These are phyloP conservation scores for Drosophila erecta DNA, from an alignment of 1,140 invertebrate species.

Conservation along the genomic window DNA sequence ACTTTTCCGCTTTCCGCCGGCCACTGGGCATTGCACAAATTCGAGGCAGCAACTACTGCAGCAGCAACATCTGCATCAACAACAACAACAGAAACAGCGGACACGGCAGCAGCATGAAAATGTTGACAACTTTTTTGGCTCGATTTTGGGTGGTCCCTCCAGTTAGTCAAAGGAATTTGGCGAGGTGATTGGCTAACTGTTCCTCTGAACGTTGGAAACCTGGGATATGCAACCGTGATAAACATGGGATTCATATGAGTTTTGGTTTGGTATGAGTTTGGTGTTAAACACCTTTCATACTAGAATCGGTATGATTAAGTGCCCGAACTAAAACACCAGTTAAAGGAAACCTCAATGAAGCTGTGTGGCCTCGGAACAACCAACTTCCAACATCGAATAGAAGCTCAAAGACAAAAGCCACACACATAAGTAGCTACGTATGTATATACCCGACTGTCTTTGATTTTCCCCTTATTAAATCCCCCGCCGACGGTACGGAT, in stretches of 20 bases:
- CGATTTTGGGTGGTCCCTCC: slow-evolving; percentile 37
- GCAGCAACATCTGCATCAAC: slow-evolving; percentile 10
- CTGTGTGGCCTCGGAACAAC: background rate
- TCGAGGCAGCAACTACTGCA: slow-evolving; percentile 37
- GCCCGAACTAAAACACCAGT: background rate
- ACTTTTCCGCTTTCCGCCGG: slow-evolving; percentile 30
- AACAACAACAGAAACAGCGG: slow-evolving; percentile 12
- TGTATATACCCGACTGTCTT: slow-evolving; percentile 1
- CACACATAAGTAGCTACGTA: too few relatives aligned
- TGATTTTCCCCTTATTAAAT: slow-evolving; percentile 40
- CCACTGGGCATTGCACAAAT: slow-evolving; percentile 60
- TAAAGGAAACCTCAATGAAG: background rate
- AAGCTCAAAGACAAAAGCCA: background rate
- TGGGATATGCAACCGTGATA: too few relatives aligned
- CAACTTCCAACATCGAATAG: background rate
- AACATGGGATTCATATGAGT: too few relatives aligned
- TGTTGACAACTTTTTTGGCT: slow-evolving; percentile 57
- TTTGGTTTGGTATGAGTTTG: too few relatives aligned
- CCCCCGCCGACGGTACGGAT: slow-evolving; percentile 19
- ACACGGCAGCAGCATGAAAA: slow-evolving; percentile 51
- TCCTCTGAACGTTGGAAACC: background rate
- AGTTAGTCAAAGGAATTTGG: slow-evolving; percentile 6
- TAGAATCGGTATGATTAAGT: background rate
- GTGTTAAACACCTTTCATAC: too few relatives aligned
- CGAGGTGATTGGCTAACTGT: slow-evolving; percentile 31